Evolutionary conservation across 37 sponge, comb jelly and placozoan species (phyloP), one percentile per base, ranked within the genome.

Genomic region (Cladorhizidae sp.): DNA sequence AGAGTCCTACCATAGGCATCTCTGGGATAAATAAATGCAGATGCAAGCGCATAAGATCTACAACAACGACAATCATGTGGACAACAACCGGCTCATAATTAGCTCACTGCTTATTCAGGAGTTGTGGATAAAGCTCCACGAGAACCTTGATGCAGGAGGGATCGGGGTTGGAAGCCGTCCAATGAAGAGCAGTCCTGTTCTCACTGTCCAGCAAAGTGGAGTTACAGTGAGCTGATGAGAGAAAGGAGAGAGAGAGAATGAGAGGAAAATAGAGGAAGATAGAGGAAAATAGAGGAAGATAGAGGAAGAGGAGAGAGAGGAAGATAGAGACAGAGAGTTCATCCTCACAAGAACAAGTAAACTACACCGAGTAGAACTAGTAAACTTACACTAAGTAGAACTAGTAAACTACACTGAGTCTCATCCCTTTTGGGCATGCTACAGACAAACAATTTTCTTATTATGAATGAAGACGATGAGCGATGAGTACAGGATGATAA

Each of bases 151-250:
- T 50, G 29, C 85, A 86, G 1, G 76, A 45, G 8, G 87, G 39
- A 49, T 86, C 85, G 32, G 85, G 61, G 76, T 95, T 92, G 67
- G 69, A 71, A 8, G 64, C 87, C 43, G 93, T 84, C 93, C 93
- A 95, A 64, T 95, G 96, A n/a, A 95, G 84, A 23, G 90, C 90
- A 61, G 96, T 95, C 68, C 73, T 89, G 0, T 87, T 85, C 42
- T 92, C 91, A 81, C 81, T 84, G 55, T 95, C 96, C 40, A 93
- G 86, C 25, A 57, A 61, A 15, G 82, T 84, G 56, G 84, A 87
- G 71, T 83, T 85, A 83, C 85, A 87, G 7, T 80, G 85, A 71
- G 83, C 90, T 72, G 40, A 26, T 23, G 64, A 12, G 25, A 63
- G 64, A 21, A 21, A 63, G 9, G 20, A 9, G 9, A 63, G 31